Evolutionary conservation across 1,140 invertebrate species (phyloP), one percentile per base, ranked within the genome.

Genomic region (Andrena cerasifolii): DNA sequence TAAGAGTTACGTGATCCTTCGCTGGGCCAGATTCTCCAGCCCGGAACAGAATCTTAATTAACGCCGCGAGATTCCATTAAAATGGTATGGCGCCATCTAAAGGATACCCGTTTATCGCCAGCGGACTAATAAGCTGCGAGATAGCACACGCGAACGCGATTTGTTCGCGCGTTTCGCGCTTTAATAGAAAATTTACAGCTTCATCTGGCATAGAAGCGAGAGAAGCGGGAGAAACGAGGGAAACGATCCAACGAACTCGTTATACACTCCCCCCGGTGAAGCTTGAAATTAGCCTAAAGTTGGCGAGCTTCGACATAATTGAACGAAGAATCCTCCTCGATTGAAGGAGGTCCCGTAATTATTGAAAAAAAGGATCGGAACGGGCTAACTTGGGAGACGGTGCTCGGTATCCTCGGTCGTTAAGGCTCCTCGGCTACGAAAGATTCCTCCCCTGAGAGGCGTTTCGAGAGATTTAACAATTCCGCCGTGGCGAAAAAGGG

Each of bases 31-130:
- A 83, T 67, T 65, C 73, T 63, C 53, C 61, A 61, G 53, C 26
- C 58, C 47, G 31, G 73, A 77, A 58, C 54, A 74, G 82, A 84
- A 80, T 84, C 79, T 83, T 85, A 83, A 84, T 85, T 83, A 84
- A 80, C 47, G 72, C 49, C 24, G 56, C 58, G 26, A 45, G 61
- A 80, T 84, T 77, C 72, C 67, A 83, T 84, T 84, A 84, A 84
- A 84, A 83, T 75, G 28, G 61, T 47, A 78, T 45, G 14, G 56
- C 75, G 10, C 40, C 66, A 33, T 76, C 70, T 71, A 83, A 84
- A 75, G 82, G 76, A 65, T 83, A 66, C 59, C 62, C 80, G 59
- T 83, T 84, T 71, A 75, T 83, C 76, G 80, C 54, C 65, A 67
- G 53, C 53, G 70, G 71, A 24, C 80, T 83, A 79, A 83, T 83